Base-by-base conservation (phyloP, 2,888 invertebrate genomes). In the Panopea generosa region DNA sequence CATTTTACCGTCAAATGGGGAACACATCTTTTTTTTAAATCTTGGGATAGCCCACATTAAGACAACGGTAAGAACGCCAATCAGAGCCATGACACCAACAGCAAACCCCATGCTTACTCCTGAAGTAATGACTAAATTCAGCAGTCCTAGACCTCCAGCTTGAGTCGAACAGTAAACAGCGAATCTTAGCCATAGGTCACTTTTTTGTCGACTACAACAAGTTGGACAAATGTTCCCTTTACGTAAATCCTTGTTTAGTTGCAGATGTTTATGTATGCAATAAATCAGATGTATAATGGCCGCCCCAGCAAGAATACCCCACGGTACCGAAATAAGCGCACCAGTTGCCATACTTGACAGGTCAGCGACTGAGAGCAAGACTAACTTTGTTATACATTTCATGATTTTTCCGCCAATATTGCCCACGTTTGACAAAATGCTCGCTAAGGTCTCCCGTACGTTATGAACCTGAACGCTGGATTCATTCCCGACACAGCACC, bases 401-500 rank as follows among this genome's bases (percentile, higher is more conserved):
- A 67, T n/a, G 33, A 71, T 26, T 38, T 62, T 71, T 16, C 66
- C 56, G 26, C 56, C 55, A 43, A 61, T 22, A 57, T 53, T 62
- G 26, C 33, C 53, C 9, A 20, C 22, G 1, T 47, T 57, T 7
- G 22, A 20, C 14, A 62, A 22, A 14, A 76, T 33, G n/a, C 29
- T 49, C 9, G 16, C 26, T 14, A 71, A 9, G 0, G 38, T 24
- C 11, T 45, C 47, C 18, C 14, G 33, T 7, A n/a, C 55, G 6
- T 11, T 53, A n/a, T 66, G 56, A 18, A 61, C 52, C 38, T 71
- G 76, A 22, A 50, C 57, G 45, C 76, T 71, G 1, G 45, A 18
- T 9, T 76, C 62, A 49, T 43, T 57, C n/a, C 75, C 65, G 18
- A 47, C 62, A 63, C 69, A 69, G 29, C n/a, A n/a, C n/a, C n/a